Evolutionary conservation across 2,797 vertebrate species (phyloP).

Genomic region (Lacerta bilineata): DNA sequence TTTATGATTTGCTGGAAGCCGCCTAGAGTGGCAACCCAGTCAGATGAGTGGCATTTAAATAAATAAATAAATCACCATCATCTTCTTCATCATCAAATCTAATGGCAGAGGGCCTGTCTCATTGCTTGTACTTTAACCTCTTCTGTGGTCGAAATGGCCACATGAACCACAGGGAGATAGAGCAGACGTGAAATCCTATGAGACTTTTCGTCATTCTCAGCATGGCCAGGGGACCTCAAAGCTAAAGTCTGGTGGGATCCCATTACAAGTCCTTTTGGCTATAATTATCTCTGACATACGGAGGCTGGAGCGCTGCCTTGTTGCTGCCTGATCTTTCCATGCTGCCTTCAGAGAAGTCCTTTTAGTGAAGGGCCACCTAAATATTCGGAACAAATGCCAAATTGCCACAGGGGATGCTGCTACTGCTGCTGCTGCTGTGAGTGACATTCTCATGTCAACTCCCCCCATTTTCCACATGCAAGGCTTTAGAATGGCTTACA

Average conservation of each 20-base stretch:
- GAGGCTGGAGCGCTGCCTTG: not conserved
- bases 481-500: not conserved
- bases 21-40: too few relatives aligned
- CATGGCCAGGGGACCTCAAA: not conserved
- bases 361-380: not conserved
- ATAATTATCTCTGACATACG: conserved; percentile 13
- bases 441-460: not conserved
- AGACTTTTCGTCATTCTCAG: conserved; percentile 23
- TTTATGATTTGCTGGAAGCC: too few relatives aligned
- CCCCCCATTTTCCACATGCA: not conserved
- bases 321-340: fast-evolving
- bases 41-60: too few relatives aligned
- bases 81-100: not conserved
- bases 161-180: fast-evolving
- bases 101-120: not conserved
- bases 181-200: not conserved
- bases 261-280: conserved; percentile 34
- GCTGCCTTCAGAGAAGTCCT: conserved; percentile 2
- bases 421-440: not conserved
- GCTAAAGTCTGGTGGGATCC: fast-evolving
- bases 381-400: not conserved
- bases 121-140: not conserved
- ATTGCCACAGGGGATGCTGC: not conserved
- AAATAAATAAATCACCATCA: too few relatives aligned
- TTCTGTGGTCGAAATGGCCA: not conserved